Percentiles rank a stretch among this genome's conserved stretches.
phyloP scores from a whole-genome alignment of 2,888 invertebrate species.

The Chymomyza caudatula region DNA sequence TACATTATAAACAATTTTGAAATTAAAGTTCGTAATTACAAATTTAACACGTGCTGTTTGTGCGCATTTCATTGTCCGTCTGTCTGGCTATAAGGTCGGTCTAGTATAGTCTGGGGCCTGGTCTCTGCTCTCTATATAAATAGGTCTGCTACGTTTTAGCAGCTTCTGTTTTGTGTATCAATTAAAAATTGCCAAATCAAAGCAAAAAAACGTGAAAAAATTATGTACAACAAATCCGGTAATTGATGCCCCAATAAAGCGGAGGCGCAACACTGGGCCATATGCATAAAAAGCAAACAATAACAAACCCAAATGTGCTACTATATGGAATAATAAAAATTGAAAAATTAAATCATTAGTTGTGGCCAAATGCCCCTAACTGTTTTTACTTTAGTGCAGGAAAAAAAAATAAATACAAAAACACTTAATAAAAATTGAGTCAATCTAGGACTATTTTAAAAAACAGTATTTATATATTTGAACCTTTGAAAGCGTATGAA shows the following conservation, averaged over 20 bases:
- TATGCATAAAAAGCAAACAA: neutral
- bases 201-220: neutral
- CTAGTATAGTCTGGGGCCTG: neutral
- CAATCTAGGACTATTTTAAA: no score
- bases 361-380: no score
- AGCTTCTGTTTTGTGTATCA: conserved; percentile 24
- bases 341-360: neutral
- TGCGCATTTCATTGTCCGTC: conserved; percentile 6
- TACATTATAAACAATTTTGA: conserved; percentile 17
- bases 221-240: neutral
- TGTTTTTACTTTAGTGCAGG: no score
- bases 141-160: neutral
- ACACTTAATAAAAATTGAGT: no score
- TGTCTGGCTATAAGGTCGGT: neutral
- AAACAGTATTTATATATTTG: no score
- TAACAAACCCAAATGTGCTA: neutral
- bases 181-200: conserved; percentile 14
- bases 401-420: no score
- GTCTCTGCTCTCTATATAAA: neutral
- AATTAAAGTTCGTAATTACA: conserved; percentile 23
- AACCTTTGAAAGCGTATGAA: no score
- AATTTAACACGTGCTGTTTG: conserved; percentile 25
- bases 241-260: neutral
- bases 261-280: neutral
- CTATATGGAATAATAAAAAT: neutral